Evolutionary conservation across 1,140 invertebrate species (phyloP), one percentile per base, ranked within the genome.

Genomic region (Fopius arisanus): DNA sequence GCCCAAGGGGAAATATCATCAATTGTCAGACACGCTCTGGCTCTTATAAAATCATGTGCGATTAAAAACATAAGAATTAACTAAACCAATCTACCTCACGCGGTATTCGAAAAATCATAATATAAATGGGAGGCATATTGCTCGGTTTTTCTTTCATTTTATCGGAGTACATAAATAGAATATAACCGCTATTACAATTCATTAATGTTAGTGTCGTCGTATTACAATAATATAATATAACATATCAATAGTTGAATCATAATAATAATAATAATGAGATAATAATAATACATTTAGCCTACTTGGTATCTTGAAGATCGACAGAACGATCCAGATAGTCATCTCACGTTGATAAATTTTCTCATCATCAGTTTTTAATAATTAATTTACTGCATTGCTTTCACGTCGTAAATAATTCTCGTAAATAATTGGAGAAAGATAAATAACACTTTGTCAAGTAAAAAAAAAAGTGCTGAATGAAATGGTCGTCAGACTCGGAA

Each of bases 91-190:
- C 19, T 21, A 21, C 16, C 7, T 19, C 48, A 54, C n/a, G 10
- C 48, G 10, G 9, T 37, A 10, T 48, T 19, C 1, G n/a, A 48
- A 28, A 28, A 14, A 28, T 62, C 26, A 28, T 62, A 62, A 62
- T 62, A 68, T 7, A 68, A 68, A 10, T 26, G 40, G 28, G 41
- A 68, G 16, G 26, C 41, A 51, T 29, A 23, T 66, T 69, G 10
- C 43, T 69, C n/a, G n/a, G 14, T 54, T 51, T 26, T 69, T 31
- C 40, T 28, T 41, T 54, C 26, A 14, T 69, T 51, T 73, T 81
- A 75, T 77, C 80, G 77, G 78, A 79, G 73, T 84, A 82, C 74
- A 82, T 79, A 81, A 84, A 83, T 82, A 84, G 79, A 80, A 82
- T 81, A 79, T 79, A 83, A 77, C 75, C 80, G 78, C 78, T 82